These are phyloP conservation scores for Liasis olivaceus DNA, from an alignment of 2,797 vertebrate genomes.

Conservation along the genomic window DNA sequence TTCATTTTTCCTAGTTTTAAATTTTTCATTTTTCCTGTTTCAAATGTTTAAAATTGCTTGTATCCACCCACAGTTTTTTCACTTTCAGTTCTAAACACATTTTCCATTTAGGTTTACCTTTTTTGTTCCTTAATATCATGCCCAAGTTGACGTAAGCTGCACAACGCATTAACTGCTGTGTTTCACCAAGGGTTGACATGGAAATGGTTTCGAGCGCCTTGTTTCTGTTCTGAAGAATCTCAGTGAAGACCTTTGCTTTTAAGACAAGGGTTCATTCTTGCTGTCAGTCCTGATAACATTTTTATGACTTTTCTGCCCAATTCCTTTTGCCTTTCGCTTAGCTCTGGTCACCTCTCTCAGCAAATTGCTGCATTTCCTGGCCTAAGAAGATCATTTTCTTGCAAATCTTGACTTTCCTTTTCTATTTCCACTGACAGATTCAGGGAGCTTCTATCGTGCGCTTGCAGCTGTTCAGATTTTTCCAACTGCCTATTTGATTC, in stretches of 20 bases:
- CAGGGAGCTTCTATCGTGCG: neutral
- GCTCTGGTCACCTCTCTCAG: neutral
- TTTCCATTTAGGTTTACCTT: no score
- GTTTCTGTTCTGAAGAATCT: neutral
- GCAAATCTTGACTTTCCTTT: neutral
- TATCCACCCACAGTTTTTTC: no score
- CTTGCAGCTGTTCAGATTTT: neutral
- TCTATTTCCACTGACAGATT: neutral
- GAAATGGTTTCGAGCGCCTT: neutral
- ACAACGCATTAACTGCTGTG: no score
- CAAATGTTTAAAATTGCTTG: no score
- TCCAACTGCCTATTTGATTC: neutral
- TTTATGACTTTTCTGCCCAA: neutral
- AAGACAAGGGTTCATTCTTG: no score
- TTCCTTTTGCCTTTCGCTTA: neutral
- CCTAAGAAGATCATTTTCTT: neutral
- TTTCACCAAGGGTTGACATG: no score
- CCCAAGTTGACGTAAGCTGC: no score
- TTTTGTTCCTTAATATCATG: no score
- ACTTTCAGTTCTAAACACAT: no score
- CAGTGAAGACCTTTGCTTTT: neutral
- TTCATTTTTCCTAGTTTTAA: no score
- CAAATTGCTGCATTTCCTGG: neutral
- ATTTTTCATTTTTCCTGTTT: no score
- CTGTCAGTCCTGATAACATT: neutral